Percentiles rank a stretch among this genome's conserved stretches.
Evolutionary conservation across 2,113 vertebrate genomes (phyloP).

Genomic region (Triplophysa dalaica): DNA sequence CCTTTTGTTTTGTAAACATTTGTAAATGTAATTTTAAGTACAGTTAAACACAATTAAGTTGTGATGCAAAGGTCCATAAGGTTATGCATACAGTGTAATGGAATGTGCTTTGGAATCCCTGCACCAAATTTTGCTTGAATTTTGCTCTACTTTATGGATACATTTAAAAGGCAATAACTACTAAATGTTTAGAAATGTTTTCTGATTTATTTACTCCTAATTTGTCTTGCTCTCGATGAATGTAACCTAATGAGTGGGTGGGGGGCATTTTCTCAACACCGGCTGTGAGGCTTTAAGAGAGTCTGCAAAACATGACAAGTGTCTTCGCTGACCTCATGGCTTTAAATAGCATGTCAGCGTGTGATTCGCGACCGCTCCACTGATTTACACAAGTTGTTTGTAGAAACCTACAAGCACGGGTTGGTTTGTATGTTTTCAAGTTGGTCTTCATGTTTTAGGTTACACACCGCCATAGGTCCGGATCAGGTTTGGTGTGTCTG

Average conservation of each 20-base stretch:
- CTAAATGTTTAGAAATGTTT: neutral
- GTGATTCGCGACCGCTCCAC: slow-evolving; percentile 47
- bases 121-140: no score
- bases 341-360: slow-evolving; percentile 71
- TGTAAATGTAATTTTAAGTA: no score
- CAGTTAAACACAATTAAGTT: no score
- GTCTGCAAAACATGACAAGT: slow-evolving; percentile 46
- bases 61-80: no score
- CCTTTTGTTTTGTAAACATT: no score
- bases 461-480: no score
- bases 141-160: no score
- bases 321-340: slow-evolving; percentile 72
- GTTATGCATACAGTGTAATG: no score
- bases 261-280: slow-evolving; percentile 20
- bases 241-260: slow-evolving; percentile 4
- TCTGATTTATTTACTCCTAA: neutral
- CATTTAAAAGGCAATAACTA: neutral
- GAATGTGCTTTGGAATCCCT: no score
- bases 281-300: slow-evolving; percentile 37
- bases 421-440: no score
- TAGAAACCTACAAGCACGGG: no score
- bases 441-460: no score
- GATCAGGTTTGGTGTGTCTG: slow-evolving; percentile 14
- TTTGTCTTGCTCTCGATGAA: slow-evolving; percentile 11
- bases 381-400: neutral